A percentile compares a stretch with the other conserved stretches of the same genome.
Evolutionary conservation across 2,797 vertebrate genomes (phyloP).

Genomic region (Eupleurogrammus muticus): DNA sequence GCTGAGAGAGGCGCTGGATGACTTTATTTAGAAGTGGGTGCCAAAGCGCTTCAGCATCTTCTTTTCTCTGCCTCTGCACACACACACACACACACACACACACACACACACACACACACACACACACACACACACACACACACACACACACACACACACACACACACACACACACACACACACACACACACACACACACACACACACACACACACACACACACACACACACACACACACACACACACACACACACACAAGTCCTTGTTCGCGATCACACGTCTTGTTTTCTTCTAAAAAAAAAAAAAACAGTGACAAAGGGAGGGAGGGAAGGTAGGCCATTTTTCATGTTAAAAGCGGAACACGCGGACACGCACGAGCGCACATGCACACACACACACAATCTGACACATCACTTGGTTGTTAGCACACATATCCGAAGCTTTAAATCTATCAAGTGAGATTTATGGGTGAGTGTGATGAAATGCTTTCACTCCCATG

Average conservation of each 20-base stretch:
- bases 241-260: background rate
- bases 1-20: conserved; percentile 20
- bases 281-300: conserved; percentile 45
- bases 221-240: background rate
- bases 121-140: no score
- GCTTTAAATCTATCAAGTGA: conserved; percentile 29
- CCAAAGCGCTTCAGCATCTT: conserved; percentile 38
- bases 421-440: conserved; percentile 17
- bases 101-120: background rate
- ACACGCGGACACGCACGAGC: no score
- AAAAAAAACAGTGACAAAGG: conserved; percentile 45
- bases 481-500: conserved; percentile 42
- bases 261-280: conserved; percentile 7
- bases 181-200: background rate
- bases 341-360: conserved; percentile 20
- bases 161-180: background rate
- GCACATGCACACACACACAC: background rate
- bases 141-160: background rate
- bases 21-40: conserved; percentile 48
- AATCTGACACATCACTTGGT: conserved; percentile 6
- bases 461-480: conserved; percentile 41
- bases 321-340: conserved; percentile 22
- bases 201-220: background rate
- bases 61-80: background rate
- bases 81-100: background rate